These are phyloP conservation scores for Girardia tigrina DNA, from an alignment of 2,888 invertebrate species.

Conservation along the genomic window DNA sequence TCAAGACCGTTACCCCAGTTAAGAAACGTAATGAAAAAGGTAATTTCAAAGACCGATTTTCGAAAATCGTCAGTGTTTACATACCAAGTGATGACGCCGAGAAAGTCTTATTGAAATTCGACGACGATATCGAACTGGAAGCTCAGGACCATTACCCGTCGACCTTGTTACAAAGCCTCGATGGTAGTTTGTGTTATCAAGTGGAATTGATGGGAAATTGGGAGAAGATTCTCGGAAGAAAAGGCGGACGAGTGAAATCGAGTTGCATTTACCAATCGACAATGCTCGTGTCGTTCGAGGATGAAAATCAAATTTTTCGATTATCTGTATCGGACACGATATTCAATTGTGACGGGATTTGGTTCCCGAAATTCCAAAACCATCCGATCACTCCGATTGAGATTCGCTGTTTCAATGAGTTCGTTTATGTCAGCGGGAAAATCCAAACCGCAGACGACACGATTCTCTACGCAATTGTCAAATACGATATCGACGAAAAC, in stretches of 20 bases:
- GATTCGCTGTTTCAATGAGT: background rate
- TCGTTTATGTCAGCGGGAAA: conserved; percentile 4
- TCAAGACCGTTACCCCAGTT: background rate
- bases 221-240: background rate
- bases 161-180: background rate
- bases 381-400: background rate
- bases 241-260: background rate
- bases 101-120: background rate
- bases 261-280: background rate
- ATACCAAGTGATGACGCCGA: background rate
- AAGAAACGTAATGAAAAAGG: background rate
- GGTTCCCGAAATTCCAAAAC: conserved; percentile 1
- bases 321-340: background rate
- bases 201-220: conserved; percentile 19
- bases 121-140: background rate
- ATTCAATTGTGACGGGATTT: background rate
- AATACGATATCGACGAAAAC: background rate
- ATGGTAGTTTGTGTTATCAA: background rate
- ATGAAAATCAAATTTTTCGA: conserved; percentile 1
- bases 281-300: background rate
- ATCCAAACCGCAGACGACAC: background rate
- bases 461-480: background rate
- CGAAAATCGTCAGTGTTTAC: conserved; percentile 2
- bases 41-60: conserved; percentile 12
- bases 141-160: background rate